Evolutionary conservation across 2,113 vertebrate species (phyloP).

Genomic region (Todiramphus chloris): DNA sequence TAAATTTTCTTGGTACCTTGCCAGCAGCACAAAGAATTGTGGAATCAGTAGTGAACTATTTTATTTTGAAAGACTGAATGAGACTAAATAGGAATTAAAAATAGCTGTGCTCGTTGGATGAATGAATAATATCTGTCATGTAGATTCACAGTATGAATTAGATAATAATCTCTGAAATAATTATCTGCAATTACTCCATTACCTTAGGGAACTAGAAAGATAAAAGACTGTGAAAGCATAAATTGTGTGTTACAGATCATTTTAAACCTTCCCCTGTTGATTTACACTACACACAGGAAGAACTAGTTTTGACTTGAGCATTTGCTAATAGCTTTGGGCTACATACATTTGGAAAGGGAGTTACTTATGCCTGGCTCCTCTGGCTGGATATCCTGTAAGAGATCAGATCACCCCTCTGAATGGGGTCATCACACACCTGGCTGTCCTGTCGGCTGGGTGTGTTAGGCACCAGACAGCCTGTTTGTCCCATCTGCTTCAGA

Average conservation of each 20-base stretch:
- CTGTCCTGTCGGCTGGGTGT: not conserved
- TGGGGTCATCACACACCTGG: accelerated
- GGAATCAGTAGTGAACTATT: not conserved
- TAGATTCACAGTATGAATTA: constrained; percentile 17
- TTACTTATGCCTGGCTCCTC: not conserved
- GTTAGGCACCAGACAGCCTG: accelerated
- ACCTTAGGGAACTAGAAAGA: constrained; percentile 39
- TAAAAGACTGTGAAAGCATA: constrained; percentile 20
- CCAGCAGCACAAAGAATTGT: not conserved
- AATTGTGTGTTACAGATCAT: constrained; percentile 2
- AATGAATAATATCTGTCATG: constrained; percentile 19
- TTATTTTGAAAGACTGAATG: constrained; percentile 30
- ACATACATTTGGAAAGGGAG: not conserved
- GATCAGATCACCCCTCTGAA: not conserved
- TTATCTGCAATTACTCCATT: constrained; percentile 40
- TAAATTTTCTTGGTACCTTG: not conserved
- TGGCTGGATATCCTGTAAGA: not conserved
- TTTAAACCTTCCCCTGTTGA: constrained; percentile 8
- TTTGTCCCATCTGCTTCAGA: not conserved
- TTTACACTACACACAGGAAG: constrained; percentile 21
- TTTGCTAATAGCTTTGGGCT: not conserved
- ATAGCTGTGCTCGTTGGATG: not conserved
- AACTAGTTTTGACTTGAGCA: constrained; percentile 36
- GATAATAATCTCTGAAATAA: constrained; percentile 50
- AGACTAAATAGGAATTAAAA: constrained; percentile 22